A percentile compares a stretch with the other conserved stretches of the same genome.
These are phyloP conservation scores for Allygus modestus DNA, from an alignment of 2,888 invertebrate species.

Conservation along the genomic window DNA sequence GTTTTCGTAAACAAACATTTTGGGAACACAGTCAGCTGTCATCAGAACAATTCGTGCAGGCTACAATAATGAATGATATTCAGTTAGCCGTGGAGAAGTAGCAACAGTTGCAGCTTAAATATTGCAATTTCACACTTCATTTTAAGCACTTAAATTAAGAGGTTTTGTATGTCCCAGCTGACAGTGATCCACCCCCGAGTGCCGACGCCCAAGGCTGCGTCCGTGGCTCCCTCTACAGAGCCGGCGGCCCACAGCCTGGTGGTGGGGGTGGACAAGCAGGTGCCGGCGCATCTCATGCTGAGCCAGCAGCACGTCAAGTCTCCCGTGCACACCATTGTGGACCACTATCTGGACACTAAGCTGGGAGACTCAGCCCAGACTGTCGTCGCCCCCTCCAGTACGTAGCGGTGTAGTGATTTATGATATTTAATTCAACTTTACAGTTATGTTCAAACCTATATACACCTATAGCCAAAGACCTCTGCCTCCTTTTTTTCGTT, in stretches of 20 bases:
- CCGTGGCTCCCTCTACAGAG: slow-evolving; percentile 50
- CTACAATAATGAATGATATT: too few species aligned
- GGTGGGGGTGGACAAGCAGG: slow-evolving; percentile 68
- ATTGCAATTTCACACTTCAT: too few species aligned
- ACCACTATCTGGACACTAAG: slow-evolving; percentile 73
- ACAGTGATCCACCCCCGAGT: slow-evolving; percentile 94
- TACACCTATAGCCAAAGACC: too few species aligned
- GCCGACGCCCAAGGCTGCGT: slow-evolving; percentile 69
- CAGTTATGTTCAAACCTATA: neutral
- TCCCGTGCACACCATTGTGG: slow-evolving; percentile 75
- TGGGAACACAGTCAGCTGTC: too few species aligned
- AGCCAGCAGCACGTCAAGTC: slow-evolving; percentile 80
- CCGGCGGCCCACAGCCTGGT: slow-evolving; percentile 73
- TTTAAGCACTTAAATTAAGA: too few species aligned
- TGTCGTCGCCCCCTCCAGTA: slow-evolving; percentile 74
- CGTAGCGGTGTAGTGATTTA: too few species aligned
- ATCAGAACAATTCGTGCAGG: too few species aligned
- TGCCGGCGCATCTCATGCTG: slow-evolving; percentile 80
- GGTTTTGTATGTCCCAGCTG: slow-evolving; percentile 75
- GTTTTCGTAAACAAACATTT: too few species aligned
- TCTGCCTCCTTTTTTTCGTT: too few species aligned
- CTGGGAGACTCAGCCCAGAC: slow-evolving; percentile 74
- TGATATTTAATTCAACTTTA: too few species aligned
- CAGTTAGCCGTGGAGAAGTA: too few species aligned
- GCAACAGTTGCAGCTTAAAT: too few species aligned